Percentiles rank a stretch among this genome's conserved stretches.
Conservation (phyloP, 2,797 vertebrate genomes). For the Siniperca obscura region DNA sequence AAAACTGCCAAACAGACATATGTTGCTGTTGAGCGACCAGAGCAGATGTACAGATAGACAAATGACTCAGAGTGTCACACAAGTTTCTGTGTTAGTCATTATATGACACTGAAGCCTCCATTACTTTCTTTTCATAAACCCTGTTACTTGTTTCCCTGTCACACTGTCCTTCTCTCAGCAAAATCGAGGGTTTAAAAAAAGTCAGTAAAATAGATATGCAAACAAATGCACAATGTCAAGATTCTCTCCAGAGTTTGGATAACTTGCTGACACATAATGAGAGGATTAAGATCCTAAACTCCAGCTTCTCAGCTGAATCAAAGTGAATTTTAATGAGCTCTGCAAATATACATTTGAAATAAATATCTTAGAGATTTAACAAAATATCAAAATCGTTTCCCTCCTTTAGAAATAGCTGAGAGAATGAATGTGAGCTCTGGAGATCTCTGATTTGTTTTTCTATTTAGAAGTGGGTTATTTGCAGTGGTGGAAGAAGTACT, state of each 20-base stretch:
- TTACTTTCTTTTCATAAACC: slow-evolving; percentile 12
- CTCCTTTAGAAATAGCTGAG: slow-evolving; percentile 20
- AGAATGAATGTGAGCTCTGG: slow-evolving; percentile 39
- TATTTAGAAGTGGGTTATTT: not conserved
- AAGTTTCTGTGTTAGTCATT: slow-evolving; percentile 17
- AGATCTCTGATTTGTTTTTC: slow-evolving; percentile 56
- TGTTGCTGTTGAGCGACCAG: slow-evolving; percentile 28
- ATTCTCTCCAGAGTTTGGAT: slow-evolving; percentile 38
- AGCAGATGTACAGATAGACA: slow-evolving; percentile 18
- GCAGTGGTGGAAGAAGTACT: not conserved
- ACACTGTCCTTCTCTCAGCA: slow-evolving; percentile 6
- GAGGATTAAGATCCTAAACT: slow-evolving; percentile 57
- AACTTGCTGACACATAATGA: slow-evolving; percentile 61
- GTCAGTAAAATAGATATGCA: slow-evolving; percentile 39
- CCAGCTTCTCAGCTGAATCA: slow-evolving; percentile 45
- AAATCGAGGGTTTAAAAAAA: slow-evolving; percentile 34
- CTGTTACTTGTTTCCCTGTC: not conserved
- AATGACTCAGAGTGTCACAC: slow-evolving; percentile 26
- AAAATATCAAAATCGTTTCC: slow-evolving; percentile 27
- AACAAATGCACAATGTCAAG: slow-evolving; percentile 52
- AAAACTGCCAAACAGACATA: slow-evolving; percentile 51
- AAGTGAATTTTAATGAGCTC: slow-evolving; percentile 52
- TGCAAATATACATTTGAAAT: slow-evolving; percentile 38
- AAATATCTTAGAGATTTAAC: slow-evolving; percentile 38
- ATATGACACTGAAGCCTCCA: not conserved